Conservation (phyloP, 2,888 invertebrate genomes). For the Eristalinus sepulchralis region DNA sequence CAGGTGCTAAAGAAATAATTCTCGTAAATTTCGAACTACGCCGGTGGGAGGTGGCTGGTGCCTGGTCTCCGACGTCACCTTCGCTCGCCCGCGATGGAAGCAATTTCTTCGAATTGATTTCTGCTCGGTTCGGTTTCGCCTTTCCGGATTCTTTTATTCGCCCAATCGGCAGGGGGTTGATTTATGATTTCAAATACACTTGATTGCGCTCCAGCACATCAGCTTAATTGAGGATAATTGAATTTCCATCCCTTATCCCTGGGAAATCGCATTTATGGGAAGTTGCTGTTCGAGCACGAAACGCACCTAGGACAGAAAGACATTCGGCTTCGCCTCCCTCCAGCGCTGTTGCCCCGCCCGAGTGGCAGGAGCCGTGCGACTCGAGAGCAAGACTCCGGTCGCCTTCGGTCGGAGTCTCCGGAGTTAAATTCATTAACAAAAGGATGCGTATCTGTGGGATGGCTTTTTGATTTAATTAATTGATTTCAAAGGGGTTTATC, state of each 20-base stretch:
- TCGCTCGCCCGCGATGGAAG: neutral
- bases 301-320: slow-evolving; percentile 13
- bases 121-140: slow-evolving; percentile 38
- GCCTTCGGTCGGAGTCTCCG: slow-evolving; percentile 3
- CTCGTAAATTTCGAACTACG: slow-evolving; percentile 16
- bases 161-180: slow-evolving; percentile 57
- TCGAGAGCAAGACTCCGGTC: neutral
- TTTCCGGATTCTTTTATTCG: slow-evolving; percentile 23
- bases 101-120: slow-evolving; percentile 55
- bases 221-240: slow-evolving; percentile 69
- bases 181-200: slow-evolving; percentile 70
- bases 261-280: slow-evolving; percentile 50
- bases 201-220: slow-evolving; percentile 69
- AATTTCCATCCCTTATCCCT: slow-evolving; percentile 52
- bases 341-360: too few species aligned
- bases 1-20: slow-evolving; percentile 59
- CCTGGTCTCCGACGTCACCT: neutral
- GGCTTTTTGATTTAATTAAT: slow-evolving; percentile 42
- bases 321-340: neutral
- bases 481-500: slow-evolving; percentile 18
- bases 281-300: slow-evolving; percentile 1
- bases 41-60: neutral
- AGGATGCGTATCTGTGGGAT: slow-evolving; percentile 19
- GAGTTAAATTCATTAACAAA: slow-evolving; percentile 38
- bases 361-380: neutral